A percentile compares a stretch with the other conserved stretches of the same genome.
phyloP scores from a whole-genome alignment of 2,888 invertebrate species.

The Limnephilus marmoratus region DNA sequence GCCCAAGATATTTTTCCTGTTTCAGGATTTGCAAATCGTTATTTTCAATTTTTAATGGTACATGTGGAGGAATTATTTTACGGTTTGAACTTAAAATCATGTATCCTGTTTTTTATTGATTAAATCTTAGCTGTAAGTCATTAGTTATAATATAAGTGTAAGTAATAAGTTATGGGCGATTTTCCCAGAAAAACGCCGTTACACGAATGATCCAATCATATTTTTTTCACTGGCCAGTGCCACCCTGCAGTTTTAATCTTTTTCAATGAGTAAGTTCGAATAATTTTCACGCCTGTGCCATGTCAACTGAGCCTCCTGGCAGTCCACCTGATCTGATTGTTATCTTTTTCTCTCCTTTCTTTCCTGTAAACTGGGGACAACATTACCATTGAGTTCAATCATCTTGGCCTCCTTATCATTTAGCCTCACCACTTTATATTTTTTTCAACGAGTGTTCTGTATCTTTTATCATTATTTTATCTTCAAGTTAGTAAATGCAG shows the following conservation, averaged over 20 bases:
- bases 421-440: not conserved
- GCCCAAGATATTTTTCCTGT: too few species aligned
- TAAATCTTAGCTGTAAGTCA: too few species aligned
- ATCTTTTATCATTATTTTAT: not conserved
- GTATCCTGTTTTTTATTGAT: too few species aligned
- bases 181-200: too few species aligned
- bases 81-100: too few species aligned
- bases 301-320: not conserved
- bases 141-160: too few species aligned
- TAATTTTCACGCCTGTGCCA: not conserved
- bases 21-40: too few species aligned
- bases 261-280: not conserved
- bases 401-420: not conserved
- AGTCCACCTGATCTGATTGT: not conserved
- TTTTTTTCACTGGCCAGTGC: not conserved
- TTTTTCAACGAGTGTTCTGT: not conserved
- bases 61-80: too few species aligned
- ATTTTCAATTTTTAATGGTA: too few species aligned
- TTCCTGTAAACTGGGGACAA: not conserved
- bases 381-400: not conserved
- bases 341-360: not conserved
- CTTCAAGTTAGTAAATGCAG: not conserved
- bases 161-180: too few species aligned
- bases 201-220: too few species aligned
- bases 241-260: not conserved